phyloP scores from a whole-genome alignment of 2,113 vertebrate genomes.

The Cyrtonyx montezumae region DNA sequence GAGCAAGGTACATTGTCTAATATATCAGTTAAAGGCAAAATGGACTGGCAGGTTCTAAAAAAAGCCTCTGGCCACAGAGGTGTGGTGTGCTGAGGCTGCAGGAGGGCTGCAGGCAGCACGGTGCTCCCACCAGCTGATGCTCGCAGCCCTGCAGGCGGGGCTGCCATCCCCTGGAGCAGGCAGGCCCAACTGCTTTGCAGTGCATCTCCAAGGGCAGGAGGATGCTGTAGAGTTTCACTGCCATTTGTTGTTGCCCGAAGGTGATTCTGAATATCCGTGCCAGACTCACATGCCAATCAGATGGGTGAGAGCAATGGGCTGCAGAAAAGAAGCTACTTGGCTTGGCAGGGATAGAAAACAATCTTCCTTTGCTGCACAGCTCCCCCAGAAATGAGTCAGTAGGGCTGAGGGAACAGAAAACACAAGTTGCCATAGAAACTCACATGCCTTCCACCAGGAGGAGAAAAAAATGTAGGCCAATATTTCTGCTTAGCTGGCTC shows the following conservation, averaged over 20 bases:
- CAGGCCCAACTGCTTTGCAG: background rate
- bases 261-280: background rate
- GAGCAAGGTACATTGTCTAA: background rate
- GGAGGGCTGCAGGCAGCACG: background rate
- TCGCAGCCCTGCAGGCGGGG: background rate
- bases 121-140: background rate
- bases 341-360: constrained; percentile 60
- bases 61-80: background rate
- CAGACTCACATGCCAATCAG: background rate
- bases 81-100: background rate
- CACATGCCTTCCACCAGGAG: constrained; percentile 71
- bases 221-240: background rate
- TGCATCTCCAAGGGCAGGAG: background rate
- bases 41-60: background rate
- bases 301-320: background rate
- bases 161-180: background rate
- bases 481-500: constrained; percentile 80
- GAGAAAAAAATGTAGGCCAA: constrained; percentile 78
- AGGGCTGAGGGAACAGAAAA: constrained; percentile 71
- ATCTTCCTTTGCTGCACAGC: background rate
- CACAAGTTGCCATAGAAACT: constrained; percentile 82
- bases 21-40: background rate
- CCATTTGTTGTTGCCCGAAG: background rate
- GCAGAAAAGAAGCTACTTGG: constrained; percentile 39
- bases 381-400: constrained; percentile 72